Base-by-base conservation (phyloP, 1,140 invertebrate genomes). In the Apocrypta bakeri region DNA sequence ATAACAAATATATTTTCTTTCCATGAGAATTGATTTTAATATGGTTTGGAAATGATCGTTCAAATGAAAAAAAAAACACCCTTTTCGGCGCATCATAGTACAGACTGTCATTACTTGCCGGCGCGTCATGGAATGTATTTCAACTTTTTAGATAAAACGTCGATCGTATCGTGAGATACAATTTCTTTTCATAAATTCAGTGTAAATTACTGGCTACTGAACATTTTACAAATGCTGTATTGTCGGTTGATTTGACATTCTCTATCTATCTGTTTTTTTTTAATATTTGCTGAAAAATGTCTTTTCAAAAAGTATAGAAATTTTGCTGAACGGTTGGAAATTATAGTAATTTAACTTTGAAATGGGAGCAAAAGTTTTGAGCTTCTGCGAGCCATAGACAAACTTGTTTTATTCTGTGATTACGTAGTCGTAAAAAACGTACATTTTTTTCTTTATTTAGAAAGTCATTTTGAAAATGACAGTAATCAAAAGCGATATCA, bases 61-160 rank as follows among this genome's bases (percentile, higher is more conserved):
- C 33, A 9, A 25, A 40, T 29, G 69, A 72, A 40, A 72, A 42
- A 72, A 25, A 72, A n/a, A n/a, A n/a, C n/a, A n/a, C n/a, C 33
- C 17, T 25, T 40, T 21, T 25, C 33, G 56, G n/a, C n/a, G 56
- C 4, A 8, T 12, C 17, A 61, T 14, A 12, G 56, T 3, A 3
- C 4, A 4, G 56, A 61, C 4, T 37, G 33, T 9, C 33, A 37
- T 56, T 56, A 56, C 17, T 56, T 0, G 48, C 17, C 17, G 21
- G 0, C 21, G 48, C 3, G 21, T n/a, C 1, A 17, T 17, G 48
- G 14, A 56, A n/a, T n/a, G 21, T n/a, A 56, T 6, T 56, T 56
- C 6, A 37, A 6, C 7, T 7, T n/a, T 56, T 6, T 0, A 1
- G 17, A n/a, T 56, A 56, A 56, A 56, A 56, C 21, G 7, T 6